Conservation (phyloP, 2,113 vertebrate species). For the Macrotus californicus region DNA sequence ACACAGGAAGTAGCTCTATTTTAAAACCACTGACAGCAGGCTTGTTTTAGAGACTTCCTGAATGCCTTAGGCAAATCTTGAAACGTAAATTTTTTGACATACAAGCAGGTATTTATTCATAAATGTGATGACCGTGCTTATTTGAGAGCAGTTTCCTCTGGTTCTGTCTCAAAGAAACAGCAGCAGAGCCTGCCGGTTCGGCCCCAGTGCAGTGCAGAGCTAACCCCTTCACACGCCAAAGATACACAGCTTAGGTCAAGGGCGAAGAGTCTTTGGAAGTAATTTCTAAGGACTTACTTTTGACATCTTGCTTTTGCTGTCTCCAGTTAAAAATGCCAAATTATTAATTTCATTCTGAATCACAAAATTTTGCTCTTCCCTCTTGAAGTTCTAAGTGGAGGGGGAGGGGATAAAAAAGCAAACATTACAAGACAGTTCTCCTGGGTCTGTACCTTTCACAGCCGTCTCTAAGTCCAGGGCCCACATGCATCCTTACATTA, state of each 20-base stretch:
- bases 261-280: not conserved
- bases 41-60: conserved; percentile 6
- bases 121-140: conserved; percentile 30
- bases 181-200: not conserved
- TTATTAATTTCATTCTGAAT: conserved; percentile 99
- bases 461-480: not conserved
- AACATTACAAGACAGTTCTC: not conserved
- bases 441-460: not conserved
- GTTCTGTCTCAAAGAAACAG: conserved; percentile 49
- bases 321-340: conserved; percentile 97
- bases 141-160: conserved; percentile 28
- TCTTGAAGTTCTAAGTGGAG: conserved; percentile 95
- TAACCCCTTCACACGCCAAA: not conserved
- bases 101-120: conserved; percentile 42
- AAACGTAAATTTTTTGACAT: not conserved
- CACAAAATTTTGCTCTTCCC: conserved; percentile 99
- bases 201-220: not conserved
- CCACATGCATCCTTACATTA: conserved; percentile 83
- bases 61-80: conserved; percentile 31
- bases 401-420: conserved; percentile 8
- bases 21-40: not conserved
- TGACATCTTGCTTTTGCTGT: conserved; percentile 98
- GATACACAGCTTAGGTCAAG: not conserved
- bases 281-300: conserved; percentile 86
- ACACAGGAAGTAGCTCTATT: not conserved